Evolutionary conservation across 2,113 vertebrate species (phyloP).

Genomic region (Equus przewalskii): DNA sequence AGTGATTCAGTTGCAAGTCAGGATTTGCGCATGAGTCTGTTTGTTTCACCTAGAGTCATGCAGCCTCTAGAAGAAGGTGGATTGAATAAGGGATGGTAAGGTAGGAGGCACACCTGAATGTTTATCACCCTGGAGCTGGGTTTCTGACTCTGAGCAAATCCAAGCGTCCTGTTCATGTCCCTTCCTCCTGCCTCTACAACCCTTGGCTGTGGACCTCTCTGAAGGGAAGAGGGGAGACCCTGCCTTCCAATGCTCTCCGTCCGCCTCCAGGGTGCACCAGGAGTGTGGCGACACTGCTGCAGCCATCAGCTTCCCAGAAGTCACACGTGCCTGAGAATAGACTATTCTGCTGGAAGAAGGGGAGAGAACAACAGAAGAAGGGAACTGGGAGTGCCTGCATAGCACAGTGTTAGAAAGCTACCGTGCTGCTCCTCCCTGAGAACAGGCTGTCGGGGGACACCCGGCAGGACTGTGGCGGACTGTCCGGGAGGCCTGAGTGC

Average conservation of each 20-base stretch:
- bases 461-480: background rate
- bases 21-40: background rate
- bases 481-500: background rate
- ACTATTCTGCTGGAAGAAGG: background rate
- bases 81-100: background rate
- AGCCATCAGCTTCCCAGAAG: background rate
- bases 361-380: background rate
- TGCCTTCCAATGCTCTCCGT: background rate
- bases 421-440: background rate
- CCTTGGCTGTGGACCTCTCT: background rate
- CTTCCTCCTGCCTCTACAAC: background rate
- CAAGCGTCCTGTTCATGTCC: background rate
- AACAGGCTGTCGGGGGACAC: background rate
- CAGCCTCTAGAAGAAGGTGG: background rate
- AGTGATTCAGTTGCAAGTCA: background rate
- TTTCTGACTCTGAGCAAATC: background rate
- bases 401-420: background rate
- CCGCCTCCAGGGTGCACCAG: background rate
- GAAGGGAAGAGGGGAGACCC: background rate
- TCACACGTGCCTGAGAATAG: rapidly evolving
- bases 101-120: background rate
- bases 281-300: background rate
- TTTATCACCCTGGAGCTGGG: background rate
- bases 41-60: background rate
- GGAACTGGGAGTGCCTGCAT: background rate